phyloP scores from a whole-genome alignment of 1,140 invertebrate genomes.

The Zaprionus gabonicus region DNA sequence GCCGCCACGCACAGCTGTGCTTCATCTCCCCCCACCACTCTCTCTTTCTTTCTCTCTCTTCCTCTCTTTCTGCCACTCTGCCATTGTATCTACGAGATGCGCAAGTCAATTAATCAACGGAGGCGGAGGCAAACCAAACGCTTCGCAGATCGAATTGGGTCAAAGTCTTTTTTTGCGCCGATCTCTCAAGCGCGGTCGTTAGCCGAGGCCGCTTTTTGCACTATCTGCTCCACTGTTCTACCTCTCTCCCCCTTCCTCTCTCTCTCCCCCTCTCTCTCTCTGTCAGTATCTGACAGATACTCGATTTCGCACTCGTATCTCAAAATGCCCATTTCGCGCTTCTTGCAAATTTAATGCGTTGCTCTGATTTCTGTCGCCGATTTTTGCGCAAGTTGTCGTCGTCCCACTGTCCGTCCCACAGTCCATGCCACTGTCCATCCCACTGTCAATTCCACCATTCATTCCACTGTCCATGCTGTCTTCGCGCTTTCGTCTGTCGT shows the following conservation, averaged over 20 bases:
- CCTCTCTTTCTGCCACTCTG: not conserved
- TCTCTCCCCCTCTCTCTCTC: not conserved
- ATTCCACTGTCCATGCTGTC: conserved; percentile 25
- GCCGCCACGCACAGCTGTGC: conserved; percentile 24
- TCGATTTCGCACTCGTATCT: conserved; percentile 34
- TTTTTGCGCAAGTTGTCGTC: conserved; percentile 59
- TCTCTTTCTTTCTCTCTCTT: not conserved
- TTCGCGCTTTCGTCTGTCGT: conserved; percentile 23
- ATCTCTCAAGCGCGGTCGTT: conserved; percentile 52
- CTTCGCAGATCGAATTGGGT: conserved; percentile 53
- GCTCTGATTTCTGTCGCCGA: conserved; percentile 56
- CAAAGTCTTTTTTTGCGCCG: conserved; percentile 63
- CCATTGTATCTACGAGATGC: conserved; percentile 53
- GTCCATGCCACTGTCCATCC: not conserved
- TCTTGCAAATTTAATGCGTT: conserved; percentile 56
- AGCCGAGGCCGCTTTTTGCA: conserved; percentile 43
- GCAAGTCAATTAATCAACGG: conserved; percentile 74
- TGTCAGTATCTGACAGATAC: conserved; percentile 19
- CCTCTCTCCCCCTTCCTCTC: not conserved
- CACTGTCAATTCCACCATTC: not conserved
- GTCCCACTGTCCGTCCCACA: not conserved
- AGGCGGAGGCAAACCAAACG: conserved; percentile 43
- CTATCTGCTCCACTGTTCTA: not conserved
- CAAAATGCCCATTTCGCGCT: conserved; percentile 51
- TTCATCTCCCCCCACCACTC: not conserved